Evolutionary conservation across 2,888 invertebrate species (phyloP), one percentile per base, ranked within the genome.

Genomic region (Lottia scabra): DNA sequence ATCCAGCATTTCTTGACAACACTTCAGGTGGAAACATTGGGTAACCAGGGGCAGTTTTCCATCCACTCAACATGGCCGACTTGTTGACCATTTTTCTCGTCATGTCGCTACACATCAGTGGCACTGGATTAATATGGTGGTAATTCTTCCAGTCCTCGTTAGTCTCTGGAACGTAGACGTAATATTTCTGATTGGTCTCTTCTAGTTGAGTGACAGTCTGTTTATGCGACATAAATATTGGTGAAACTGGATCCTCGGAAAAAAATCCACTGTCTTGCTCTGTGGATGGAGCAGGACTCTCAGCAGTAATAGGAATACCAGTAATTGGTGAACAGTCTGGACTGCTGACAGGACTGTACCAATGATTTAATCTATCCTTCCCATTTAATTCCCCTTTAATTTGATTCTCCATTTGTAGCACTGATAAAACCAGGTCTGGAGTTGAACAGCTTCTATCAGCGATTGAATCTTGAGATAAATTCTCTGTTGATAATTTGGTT

Each of bases 361-460:
- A 56, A 56, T 56, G 56, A 19, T 23, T 56, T 13, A 56, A 8
- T 23, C 56, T 19, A 23, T 56, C 56, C 23, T 56, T 56, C 38
- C 38, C 38, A 56, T 23, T 56, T 23, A 56, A 62, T 30, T 48
- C 56, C 4, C 56, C 38, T 10, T 30, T 62, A 23, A 56, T 62
- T 38, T 68, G 68, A 38, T 48, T 38, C 19, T 68, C 68, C 68
- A 68, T 68, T 56, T 68, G 68, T 16, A 68, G 38, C 27, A 68
- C 68, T 1, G 68, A 56, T 46, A 56, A 56, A 43, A 78, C 73
- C 8, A 83, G 62, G 65, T 83, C 83, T 19, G 83, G 83, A 16
- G 83, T 83, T 0, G 83, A 81, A 63, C 83, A 83, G 6, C 81
- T 74, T 8, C 68, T 19, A 38, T 62, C 48, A 0, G 23, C 62